phyloP scores from a whole-genome alignment of 2,888 invertebrate species.

The Panopea generosa region DNA sequence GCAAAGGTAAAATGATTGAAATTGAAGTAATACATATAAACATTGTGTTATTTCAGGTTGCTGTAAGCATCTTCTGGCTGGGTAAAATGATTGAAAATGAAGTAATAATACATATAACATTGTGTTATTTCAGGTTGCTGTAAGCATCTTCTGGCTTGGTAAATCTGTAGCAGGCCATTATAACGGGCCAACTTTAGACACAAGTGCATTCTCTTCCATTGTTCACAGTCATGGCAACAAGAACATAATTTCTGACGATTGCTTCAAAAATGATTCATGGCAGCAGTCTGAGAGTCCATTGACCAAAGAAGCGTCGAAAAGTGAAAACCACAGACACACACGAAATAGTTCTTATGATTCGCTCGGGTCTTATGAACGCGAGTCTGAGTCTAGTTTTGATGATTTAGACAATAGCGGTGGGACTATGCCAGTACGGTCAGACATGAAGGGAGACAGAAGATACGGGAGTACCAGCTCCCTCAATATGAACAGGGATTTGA shows the following conservation, averaged over 20 bases:
- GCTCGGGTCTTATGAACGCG: constrained; percentile 74
- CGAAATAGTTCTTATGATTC: constrained; percentile 80
- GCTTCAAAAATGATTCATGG: constrained; percentile 65
- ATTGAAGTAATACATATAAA: too few relatives aligned
- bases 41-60: constrained; percentile 81
- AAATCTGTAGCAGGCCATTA: constrained; percentile 68
- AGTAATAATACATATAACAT: too few relatives aligned
- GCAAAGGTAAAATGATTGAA: too few relatives aligned
- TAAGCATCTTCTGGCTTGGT: constrained; percentile 83
- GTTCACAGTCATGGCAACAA: constrained; percentile 74
- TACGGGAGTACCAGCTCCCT: constrained; percentile 72
- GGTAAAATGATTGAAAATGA: too few relatives aligned
- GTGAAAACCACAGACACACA: constrained; percentile 56
- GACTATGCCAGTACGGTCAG: constrained; percentile 70
- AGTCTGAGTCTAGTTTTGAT: constrained; percentile 75
- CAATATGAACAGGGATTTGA: constrained; percentile 48
- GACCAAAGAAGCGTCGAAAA: constrained; percentile 29
- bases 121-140: constrained; percentile 80
- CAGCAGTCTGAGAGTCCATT: constrained; percentile 61
- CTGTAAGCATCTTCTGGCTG: constrained; percentile 83
- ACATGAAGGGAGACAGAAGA: constrained; percentile 66
- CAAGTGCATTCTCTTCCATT: constrained; percentile 81
- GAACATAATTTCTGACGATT: constrained; percentile 70
- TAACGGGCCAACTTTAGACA: constrained; percentile 82
- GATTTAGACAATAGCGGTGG: constrained; percentile 68